These are phyloP conservation scores for Scaptodrosophila latifasciaeformis DNA, from an alignment of 2,888 invertebrate species.

Conservation along the genomic window DNA sequence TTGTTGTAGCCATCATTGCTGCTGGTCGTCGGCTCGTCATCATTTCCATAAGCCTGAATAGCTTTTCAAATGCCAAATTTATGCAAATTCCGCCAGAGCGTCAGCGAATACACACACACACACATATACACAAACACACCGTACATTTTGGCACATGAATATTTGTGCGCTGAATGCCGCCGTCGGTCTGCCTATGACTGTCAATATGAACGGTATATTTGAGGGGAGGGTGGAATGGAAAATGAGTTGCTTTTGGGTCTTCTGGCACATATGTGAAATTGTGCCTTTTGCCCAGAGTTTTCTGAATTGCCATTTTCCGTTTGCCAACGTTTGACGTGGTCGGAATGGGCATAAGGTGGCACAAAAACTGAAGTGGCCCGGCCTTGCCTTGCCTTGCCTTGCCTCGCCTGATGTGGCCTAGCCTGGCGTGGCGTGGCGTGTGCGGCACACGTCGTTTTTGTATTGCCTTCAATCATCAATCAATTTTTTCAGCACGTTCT, in stretches of 20 bases:
- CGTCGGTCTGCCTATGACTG: background rate
- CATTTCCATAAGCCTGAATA: slow-evolving; percentile 62
- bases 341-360: too few species aligned
- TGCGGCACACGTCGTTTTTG: slow-evolving; percentile 50
- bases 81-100: slow-evolving; percentile 54
- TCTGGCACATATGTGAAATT: slow-evolving; percentile 49
- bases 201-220: background rate
- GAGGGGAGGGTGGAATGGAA: slow-evolving; percentile 9
- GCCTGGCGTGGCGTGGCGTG: slow-evolving; percentile 25
- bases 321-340: slow-evolving; percentile 36
- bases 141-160: slow-evolving; percentile 55
- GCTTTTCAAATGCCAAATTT: slow-evolving; percentile 64
- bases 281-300: slow-evolving; percentile 39
- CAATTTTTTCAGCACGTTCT: slow-evolving; percentile 61
- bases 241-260: slow-evolving; percentile 20
- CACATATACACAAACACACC: slow-evolving; percentile 25
- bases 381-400: too few species aligned
- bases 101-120: slow-evolving; percentile 4
- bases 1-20: background rate
- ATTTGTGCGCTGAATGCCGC: slow-evolving; percentile 43
- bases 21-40: slow-evolving; percentile 36
- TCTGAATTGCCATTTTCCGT: slow-evolving; percentile 53
- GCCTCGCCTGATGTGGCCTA: slow-evolving; percentile 11
- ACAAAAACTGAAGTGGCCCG: too few species aligned
- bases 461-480: slow-evolving; percentile 65